Percentiles rank a stretch among this genome's conserved stretches.
These are phyloP conservation scores for Picathartes gymnocephalus DNA, from an alignment of 2,113 vertebrate genomes.

Conservation along the genomic window DNA sequence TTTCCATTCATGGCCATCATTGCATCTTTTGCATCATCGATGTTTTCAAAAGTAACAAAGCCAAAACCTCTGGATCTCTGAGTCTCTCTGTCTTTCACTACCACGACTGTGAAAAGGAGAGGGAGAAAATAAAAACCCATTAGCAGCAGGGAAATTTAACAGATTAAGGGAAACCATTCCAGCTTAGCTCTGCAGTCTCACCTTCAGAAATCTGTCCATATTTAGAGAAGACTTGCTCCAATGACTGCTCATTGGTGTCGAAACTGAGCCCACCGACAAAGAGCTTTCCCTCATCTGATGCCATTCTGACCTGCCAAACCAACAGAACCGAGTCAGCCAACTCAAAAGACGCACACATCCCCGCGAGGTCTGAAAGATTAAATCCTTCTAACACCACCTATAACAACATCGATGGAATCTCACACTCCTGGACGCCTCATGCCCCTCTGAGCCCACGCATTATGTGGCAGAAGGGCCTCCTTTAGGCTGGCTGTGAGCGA, in stretches of 20 bases:
- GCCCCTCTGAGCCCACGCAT: accelerated
- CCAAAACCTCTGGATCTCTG: conserved; percentile 93
- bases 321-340: accelerated
- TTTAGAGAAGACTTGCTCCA: conserved; percentile 91
- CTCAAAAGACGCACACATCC: too few relatives aligned
- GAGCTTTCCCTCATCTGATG: conserved; percentile 92
- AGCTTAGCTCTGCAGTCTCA: background rate
- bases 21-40: conserved; percentile 93
- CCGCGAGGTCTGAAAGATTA: accelerated
- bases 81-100: conserved; percentile 94
- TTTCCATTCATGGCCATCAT: conserved; percentile 97
- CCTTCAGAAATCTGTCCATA: conserved; percentile 93
- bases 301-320: conserved; percentile 74
- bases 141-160: accelerated
- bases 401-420: accelerated
- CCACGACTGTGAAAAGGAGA: conserved; percentile 77
- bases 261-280: conserved; percentile 95
- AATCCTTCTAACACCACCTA: accelerated
- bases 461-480: accelerated
- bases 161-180: accelerated
- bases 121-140: background rate
- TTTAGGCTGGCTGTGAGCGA: accelerated
- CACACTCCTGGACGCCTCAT: accelerated
- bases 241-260: conserved; percentile 89
- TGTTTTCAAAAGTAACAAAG: conserved; percentile 95